Evolutionary conservation across 2,113 vertebrate genomes (phyloP).

Genomic region (Siniperca chuatsi): DNA sequence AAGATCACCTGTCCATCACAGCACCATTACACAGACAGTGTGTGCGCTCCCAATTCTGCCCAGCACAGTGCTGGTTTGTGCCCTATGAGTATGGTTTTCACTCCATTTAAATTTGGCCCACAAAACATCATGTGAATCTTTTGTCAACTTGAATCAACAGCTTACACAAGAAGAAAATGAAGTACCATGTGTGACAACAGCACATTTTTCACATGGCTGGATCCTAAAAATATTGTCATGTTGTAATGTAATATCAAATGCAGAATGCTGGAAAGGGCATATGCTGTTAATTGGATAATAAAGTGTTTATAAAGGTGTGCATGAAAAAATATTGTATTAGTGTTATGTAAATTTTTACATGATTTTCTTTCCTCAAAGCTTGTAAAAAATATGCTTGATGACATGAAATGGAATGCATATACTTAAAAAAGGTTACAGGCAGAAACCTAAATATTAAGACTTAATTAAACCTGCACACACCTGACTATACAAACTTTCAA

Average conservation of each 20-base stretch:
- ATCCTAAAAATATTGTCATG: not conserved
- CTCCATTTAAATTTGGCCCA: not conserved
- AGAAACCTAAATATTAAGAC: not conserved
- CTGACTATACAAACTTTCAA: no score
- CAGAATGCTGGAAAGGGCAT: no score
- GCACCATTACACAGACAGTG: not conserved
- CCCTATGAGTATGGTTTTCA: not conserved
- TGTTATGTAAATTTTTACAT: no score
- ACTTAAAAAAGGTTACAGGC: not conserved
- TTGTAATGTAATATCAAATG: not conserved
- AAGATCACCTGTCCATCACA: not conserved
- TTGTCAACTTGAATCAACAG: not conserved
- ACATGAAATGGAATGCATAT: not conserved
- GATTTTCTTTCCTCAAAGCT: not conserved
- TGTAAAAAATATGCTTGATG: not conserved
- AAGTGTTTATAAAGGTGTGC: no score
- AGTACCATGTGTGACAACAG: not conserved
- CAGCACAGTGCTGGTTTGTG: not conserved
- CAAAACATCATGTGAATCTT: not conserved
- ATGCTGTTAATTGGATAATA: no score
- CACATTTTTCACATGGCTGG: not conserved
- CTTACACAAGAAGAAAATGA: not conserved
- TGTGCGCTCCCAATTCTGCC: not conserved
- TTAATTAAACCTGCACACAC: not conserved
- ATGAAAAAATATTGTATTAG: no score